Percentiles rank a stretch among this genome's conserved stretches.
Evolutionary conservation across 2,113 vertebrate genomes (phyloP).

Genomic region (Orthonyx spaldingii): DNA sequence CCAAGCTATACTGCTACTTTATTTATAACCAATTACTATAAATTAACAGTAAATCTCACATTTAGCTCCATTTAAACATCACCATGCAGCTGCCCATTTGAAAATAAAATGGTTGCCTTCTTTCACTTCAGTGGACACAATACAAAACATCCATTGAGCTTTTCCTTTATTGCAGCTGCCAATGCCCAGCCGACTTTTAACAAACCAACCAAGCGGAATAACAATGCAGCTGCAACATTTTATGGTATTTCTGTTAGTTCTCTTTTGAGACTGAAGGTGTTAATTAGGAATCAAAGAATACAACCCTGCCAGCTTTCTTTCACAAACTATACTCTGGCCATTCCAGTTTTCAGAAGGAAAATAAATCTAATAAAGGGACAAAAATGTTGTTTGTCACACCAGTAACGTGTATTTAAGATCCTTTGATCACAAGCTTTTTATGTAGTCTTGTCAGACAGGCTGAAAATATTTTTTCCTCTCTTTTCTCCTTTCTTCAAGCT

Average conservation of each 20-base stretch:
- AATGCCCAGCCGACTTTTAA: constrained; percentile 83
- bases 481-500: constrained; percentile 46
- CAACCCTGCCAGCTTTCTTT: constrained; percentile 77
- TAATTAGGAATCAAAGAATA: constrained; percentile 86
- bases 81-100: constrained; percentile 82
- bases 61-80: constrained; percentile 80
- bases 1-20: constrained; percentile 58
- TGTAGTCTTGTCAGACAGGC: constrained; percentile 74
- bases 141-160: constrained; percentile 85
- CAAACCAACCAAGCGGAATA: constrained; percentile 84
- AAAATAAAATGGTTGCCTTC: constrained; percentile 86
- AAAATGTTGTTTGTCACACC: constrained; percentile 82
- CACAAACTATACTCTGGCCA: constrained; percentile 72
- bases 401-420: constrained; percentile 76
- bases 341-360: constrained; percentile 76
- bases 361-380: constrained; percentile 83
- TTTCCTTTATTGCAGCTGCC: constrained; percentile 80
- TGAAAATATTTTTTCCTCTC: constrained; percentile 74
- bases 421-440: constrained; percentile 75
- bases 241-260: constrained; percentile 79
- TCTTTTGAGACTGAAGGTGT: constrained; percentile 81
- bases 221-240: constrained; percentile 87
- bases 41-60: constrained; percentile 83
- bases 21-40: constrained; percentile 79
- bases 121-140: constrained; percentile 79